A percentile compares a stretch with the other conserved stretches of the same genome.
Conservation (phyloP, 2,888 invertebrate genomes). For the Macrophya alboannulata region DNA sequence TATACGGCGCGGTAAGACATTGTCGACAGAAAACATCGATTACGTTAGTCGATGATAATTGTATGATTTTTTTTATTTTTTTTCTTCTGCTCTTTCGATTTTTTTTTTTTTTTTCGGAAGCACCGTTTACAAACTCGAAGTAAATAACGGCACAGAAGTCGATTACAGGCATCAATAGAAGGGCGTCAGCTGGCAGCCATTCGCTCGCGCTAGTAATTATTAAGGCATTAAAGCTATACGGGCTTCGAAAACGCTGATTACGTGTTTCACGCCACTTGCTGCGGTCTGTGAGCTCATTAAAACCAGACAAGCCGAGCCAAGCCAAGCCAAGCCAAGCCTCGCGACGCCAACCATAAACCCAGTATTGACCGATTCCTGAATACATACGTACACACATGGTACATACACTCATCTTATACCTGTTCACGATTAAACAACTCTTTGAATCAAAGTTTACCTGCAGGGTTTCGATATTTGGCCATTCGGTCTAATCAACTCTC, state of each 20-base stretch:
- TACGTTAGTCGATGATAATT: not conserved
- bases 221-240: slow-evolving; percentile 14
- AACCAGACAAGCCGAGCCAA: slow-evolving; percentile 7
- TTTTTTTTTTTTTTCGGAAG: not conserved
- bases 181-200: slow-evolving; percentile 27
- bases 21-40: not conserved
- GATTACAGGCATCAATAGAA: not conserved
- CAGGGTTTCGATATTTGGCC: not conserved
- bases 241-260: not conserved
- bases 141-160: slow-evolving; percentile 9
- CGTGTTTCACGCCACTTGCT: slow-evolving; percentile 31
- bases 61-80: not conserved
- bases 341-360: slow-evolving; percentile 17
- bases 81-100: not conserved
- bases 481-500: not conserved
- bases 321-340: not conserved
- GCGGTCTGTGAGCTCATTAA: slow-evolving; percentile 31
- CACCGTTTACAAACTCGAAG: not conserved
- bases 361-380: not conserved
- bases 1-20: not conserved
- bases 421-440: not conserved
- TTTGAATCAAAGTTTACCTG: not conserved
- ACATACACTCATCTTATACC: not conserved
- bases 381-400: too few relatives aligned
- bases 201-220: slow-evolving; percentile 22